These are phyloP conservation scores for Hippocampus mohnikei DNA, from an alignment of 2,113 vertebrate species.

Conservation along the genomic window DNA sequence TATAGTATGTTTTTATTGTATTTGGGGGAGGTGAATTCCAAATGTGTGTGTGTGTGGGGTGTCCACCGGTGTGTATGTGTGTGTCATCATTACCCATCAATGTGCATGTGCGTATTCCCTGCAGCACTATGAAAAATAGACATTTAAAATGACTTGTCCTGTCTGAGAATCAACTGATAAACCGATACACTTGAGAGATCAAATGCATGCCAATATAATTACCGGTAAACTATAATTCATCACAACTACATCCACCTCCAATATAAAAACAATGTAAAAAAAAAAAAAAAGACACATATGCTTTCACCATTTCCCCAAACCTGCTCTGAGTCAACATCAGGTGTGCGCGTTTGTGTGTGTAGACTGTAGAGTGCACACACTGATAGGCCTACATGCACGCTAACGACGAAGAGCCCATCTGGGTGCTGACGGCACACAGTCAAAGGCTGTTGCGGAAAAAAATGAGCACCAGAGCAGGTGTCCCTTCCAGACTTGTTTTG, in stretches of 20 bases:
- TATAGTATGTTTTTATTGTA: too few relatives aligned
- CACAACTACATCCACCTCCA: background rate
- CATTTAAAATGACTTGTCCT: slow-evolving; percentile 38
- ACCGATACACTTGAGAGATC: slow-evolving; percentile 36
- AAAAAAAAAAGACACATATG: slow-evolving; percentile 47
- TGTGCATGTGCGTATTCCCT: slow-evolving; percentile 35
- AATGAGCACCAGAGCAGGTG: slow-evolving; percentile 60
- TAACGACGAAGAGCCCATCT: slow-evolving; percentile 46
- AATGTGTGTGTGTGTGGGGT: too few relatives aligned
- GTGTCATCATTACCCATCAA: background rate
- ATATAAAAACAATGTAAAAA: background rate
- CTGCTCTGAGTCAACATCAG: slow-evolving; percentile 49
- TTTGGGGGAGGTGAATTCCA: too few relatives aligned
- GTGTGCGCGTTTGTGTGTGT: slow-evolving; percentile 30
- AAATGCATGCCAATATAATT: slow-evolving; percentile 31
- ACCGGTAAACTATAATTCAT: slow-evolving; percentile 3
- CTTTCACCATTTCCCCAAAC: slow-evolving; percentile 45
- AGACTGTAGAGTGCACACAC: background rate
- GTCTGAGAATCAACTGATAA: slow-evolving; percentile 51
- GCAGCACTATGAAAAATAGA: slow-evolving; percentile 19
- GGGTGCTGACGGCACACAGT: slow-evolving; percentile 43
- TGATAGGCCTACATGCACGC: background rate
- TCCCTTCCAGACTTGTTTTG: slow-evolving; percentile 42
- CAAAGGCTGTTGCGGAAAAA: slow-evolving; percentile 56
- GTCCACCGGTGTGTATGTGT: background rate